Conservation (phyloP, 2,113 vertebrate genomes). For the Steatornis caripensis region DNA sequence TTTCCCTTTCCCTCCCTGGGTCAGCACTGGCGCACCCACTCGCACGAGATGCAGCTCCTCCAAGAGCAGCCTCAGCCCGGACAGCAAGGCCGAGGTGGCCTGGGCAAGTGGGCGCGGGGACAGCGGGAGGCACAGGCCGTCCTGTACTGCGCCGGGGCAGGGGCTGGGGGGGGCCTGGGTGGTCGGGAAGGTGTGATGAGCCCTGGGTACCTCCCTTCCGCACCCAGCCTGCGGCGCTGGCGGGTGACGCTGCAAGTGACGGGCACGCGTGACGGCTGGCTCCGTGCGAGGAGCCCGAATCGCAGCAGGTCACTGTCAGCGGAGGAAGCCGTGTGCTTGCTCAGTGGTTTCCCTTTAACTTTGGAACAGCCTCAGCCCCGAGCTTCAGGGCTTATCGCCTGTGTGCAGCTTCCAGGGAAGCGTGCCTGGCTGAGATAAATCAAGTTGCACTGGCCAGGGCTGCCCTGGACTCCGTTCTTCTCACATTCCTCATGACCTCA, state of each 20-base stretch:
- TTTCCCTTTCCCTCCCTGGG: neutral
- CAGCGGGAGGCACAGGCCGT: neutral
- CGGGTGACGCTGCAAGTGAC: neutral
- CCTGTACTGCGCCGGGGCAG: neutral
- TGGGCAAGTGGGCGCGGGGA: neutral
- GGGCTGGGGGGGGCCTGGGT: neutral
- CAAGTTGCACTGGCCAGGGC: neutral
- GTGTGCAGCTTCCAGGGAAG: conserved; percentile 7
- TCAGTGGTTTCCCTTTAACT: conserved; percentile 44
- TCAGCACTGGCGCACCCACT: neutral
- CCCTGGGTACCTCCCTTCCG: neutral
- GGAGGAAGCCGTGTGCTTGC: neutral
- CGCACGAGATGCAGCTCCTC: neutral
- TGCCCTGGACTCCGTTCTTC: conserved; percentile 50
- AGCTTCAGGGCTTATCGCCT: conserved; percentile 19
- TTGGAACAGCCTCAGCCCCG: neutral
- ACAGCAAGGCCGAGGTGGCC: neutral
- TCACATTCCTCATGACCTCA: conserved; percentile 57
- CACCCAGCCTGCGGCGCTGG: neutral
- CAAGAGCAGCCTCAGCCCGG: neutral
- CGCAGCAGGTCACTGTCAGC: neutral
- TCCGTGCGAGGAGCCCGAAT: accelerated
- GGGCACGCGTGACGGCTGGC: neutral
- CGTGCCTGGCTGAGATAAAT: conserved; percentile 55
- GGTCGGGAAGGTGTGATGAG: neutral